Conservation (phyloP, 2,797 vertebrate species). For the Lithobates sylvaticus region DNA sequence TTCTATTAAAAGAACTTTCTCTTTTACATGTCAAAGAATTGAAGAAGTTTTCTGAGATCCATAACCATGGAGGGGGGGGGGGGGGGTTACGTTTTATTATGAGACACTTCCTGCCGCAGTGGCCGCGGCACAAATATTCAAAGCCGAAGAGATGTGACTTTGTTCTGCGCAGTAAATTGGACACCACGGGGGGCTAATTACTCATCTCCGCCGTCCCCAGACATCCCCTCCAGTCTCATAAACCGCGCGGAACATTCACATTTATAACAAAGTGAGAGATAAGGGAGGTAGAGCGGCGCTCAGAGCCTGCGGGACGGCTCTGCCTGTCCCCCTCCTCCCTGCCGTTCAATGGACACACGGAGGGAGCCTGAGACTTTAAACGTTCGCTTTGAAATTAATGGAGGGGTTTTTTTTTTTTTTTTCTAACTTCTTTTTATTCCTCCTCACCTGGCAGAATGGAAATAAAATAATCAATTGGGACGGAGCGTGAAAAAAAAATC, state of each 20-base stretch:
- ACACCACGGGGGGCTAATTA: constrained; percentile 59
- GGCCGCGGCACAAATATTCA: constrained; percentile 53
- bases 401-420: background rate
- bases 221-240: constrained; percentile 58
- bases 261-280: constrained; percentile 59
- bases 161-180: constrained; percentile 57
- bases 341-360: constrained; percentile 16
- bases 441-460: constrained; percentile 31
- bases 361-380: constrained; percentile 18
- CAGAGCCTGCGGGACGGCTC: constrained; percentile 33
- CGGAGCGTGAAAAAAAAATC: background rate
- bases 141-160: constrained; percentile 43
- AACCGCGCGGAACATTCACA: constrained; percentile 48
- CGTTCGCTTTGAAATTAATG: constrained; percentile 33
- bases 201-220: constrained; percentile 51
- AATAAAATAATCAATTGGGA: constrained; percentile 41
- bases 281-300: constrained; percentile 17
- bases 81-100: constrained; percentile 17
- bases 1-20: no score
- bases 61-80: background rate
- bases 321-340: background rate
- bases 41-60: constrained; percentile 4
- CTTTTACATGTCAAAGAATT: constrained; percentile 5
- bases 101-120: constrained; percentile 12
- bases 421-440: background rate